Conservation (phyloP, 1,140 invertebrate genomes). For the Diachasma alloeum region DNA sequence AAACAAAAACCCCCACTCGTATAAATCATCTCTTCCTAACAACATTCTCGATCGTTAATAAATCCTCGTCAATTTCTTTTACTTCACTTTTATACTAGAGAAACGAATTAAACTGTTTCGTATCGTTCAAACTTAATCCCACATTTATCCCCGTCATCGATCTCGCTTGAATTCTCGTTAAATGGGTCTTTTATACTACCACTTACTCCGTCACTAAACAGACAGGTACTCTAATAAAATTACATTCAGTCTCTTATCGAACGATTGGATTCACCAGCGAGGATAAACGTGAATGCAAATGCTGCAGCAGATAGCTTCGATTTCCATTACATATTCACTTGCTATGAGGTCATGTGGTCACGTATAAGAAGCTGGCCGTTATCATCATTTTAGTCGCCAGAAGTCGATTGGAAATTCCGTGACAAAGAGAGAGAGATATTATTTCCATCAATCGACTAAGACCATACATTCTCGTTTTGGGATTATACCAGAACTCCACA, state of each 20-base stretch:
- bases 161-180: constrained; percentile 20
- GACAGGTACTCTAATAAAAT: background rate
- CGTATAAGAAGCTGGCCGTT: too few relatives aligned
- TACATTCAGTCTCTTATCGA: background rate
- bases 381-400: too few relatives aligned
- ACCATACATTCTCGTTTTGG: background rate
- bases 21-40: background rate
- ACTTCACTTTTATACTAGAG: background rate
- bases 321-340: too few relatives aligned
- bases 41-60: background rate
- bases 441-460: too few relatives aligned
- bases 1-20: background rate
- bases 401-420: too few relatives aligned
- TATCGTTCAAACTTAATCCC: constrained; percentile 8
- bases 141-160: constrained; percentile 10
- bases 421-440: too few relatives aligned
- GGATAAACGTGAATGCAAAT: background rate
- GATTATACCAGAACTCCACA: constrained; percentile 35
- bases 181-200: constrained; percentile 5
- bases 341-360: too few relatives aligned
- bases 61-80: constrained; percentile 7
- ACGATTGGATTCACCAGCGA: background rate
- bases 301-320: background rate
- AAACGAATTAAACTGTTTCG: constrained; percentile 14
- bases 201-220: background rate